Base-by-base conservation (phyloP, 2,888 invertebrate genomes). In the Glomeris marginata region DNA sequence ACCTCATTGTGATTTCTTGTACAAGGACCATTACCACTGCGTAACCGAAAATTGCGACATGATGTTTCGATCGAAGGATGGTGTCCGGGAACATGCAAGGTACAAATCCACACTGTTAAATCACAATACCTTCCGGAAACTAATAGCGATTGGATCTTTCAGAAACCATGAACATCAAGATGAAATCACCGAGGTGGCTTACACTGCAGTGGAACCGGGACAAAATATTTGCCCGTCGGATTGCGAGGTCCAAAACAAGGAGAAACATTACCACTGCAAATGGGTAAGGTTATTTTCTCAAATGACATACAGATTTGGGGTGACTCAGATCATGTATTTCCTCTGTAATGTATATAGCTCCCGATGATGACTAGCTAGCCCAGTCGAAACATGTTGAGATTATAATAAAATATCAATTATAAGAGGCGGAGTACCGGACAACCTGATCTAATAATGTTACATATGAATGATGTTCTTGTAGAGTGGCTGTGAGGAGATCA, bases 11-110 rank as follows among this genome's bases (percentile, higher is more conserved):
- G 73, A 74, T 61, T 76, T 77, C 53, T 72, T 77, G 18, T 77
- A 78, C 59, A 79, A 80, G 56, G 88, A 88, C 55, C 91, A 91
- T 63, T 87, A 82, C 64, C 90, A 91, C 61, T 91, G 91, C 66
- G 74, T 80, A 55, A 78, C 81, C 8, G 81, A 84, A 56, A 74
- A 77, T 50, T 86, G 85, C 64, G 79, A 80, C 57, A 76, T 80
- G 72, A 74, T 77, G 16, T 78, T 80, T 61, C 66, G 69, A 50
- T 68, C 68, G 45, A 69, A 70, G 55, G 73, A 74, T 40, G 81
- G 82, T 8, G 86, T 87, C 57, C 72, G 84, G 55, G 87, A 87
- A 59, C 91, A 91, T 62, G 81, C 86, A 1, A 75, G 84, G 65
- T 69, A 58, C 56, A 16, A 8, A n/a, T 4, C 41, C 4, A 47